A percentile compares a stretch with the other conserved stretches of the same genome.
These are phyloP conservation scores for Girardia tigrina DNA, from an alignment of 2,888 invertebrate genomes.

Conservation along the genomic window DNA sequence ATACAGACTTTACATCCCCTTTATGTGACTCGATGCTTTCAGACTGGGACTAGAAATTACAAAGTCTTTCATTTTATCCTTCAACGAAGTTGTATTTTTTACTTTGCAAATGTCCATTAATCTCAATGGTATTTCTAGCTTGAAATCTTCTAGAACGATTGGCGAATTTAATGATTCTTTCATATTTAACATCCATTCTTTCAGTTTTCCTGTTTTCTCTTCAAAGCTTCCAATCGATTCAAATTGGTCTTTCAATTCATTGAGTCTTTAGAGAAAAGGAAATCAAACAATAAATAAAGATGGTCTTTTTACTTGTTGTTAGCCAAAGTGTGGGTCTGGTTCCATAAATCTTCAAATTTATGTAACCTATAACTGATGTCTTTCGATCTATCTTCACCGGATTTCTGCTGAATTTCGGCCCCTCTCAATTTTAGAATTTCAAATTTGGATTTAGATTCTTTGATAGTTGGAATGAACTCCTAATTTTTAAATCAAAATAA, in stretches of 20 bases:
- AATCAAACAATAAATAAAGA: background rate
- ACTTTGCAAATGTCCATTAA: background rate
- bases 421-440: background rate
- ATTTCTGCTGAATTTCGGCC: background rate
- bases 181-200: background rate
- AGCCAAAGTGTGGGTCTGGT: background rate
- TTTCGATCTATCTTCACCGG: constrained; percentile 5
- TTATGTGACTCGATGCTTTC: background rate
- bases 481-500: background rate
- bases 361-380: background rate
- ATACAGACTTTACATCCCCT: background rate
- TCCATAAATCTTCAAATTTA: background rate
- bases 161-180: background rate
- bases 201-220: background rate
- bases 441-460: constrained; percentile 2
- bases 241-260: background rate
- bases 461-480: background rate
- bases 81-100: background rate
- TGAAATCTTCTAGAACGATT: background rate
- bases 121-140: background rate
- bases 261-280: background rate
- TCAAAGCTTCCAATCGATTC: constrained; percentile 13
- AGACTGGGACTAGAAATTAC: background rate
- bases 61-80: background rate
- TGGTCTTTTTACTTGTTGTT: background rate